Evolutionary conservation across 2,113 vertebrate species (phyloP).

Genomic region (Vireo altiloquus): DNA sequence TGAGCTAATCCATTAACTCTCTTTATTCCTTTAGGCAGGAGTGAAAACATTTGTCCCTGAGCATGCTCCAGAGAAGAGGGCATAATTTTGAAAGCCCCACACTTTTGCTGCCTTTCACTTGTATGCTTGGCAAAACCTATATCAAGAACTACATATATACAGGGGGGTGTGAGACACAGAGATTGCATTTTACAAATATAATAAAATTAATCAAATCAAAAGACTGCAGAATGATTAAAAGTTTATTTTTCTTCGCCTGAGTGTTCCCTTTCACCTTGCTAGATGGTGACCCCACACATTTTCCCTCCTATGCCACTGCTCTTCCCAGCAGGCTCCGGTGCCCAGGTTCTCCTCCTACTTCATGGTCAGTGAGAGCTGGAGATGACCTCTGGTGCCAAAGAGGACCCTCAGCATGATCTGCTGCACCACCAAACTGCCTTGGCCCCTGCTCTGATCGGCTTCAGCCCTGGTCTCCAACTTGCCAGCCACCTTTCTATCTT

Average conservation of each 20-base stretch:
- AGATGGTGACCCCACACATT: not conserved
- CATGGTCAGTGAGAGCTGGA: rapidly evolving
- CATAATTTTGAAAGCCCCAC: not conserved
- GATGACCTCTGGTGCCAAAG: not conserved
- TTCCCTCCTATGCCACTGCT: not conserved
- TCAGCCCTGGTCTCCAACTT: not conserved
- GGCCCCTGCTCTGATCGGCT: not conserved
- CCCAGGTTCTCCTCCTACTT: not conserved
- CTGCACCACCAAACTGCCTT: not conserved
- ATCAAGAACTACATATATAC: not conserved
- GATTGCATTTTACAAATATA: not conserved
- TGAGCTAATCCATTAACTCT: not conserved
- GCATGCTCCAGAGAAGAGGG: not conserved
- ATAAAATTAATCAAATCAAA: not conserved
- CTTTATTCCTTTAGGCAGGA: not conserved
- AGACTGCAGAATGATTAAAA: not conserved
- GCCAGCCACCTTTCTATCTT: not conserved
- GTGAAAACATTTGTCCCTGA: not conserved
- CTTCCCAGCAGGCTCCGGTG: not conserved
- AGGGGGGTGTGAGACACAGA: not conserved
- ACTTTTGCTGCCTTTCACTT: not conserved
- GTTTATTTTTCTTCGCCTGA: not conserved
- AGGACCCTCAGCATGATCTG: not conserved
- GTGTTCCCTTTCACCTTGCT: not conserved
- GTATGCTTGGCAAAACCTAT: not conserved